A percentile compares a stretch with the other conserved stretches of the same genome.
Conservation (phyloP, 1,140 invertebrate genomes). For the Leptinotarsa lineolata region DNA sequence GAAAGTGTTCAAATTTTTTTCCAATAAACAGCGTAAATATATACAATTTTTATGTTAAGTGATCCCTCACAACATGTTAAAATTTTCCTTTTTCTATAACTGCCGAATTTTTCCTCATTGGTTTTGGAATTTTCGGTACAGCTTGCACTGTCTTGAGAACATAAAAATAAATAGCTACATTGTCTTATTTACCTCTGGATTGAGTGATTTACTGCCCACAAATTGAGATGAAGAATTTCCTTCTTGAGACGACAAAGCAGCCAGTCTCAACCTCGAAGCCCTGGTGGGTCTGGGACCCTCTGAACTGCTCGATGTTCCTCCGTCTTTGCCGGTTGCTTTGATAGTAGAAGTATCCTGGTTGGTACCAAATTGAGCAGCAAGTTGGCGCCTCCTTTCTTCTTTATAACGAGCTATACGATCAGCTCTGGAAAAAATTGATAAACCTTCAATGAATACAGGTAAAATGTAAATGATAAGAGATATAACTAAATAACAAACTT, state of each 20-base stretch:
- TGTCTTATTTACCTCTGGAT: constrained; percentile 28
- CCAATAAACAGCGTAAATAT: too few relatives aligned
- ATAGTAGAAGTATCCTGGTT: constrained; percentile 10
- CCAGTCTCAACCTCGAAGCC: constrained; percentile 71
- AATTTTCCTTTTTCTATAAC: too few relatives aligned
- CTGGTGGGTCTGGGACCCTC: constrained; percentile 66
- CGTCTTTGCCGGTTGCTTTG: constrained; percentile 29
- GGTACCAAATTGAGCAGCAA: constrained; percentile 56
- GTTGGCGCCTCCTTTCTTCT: constrained; percentile 66
- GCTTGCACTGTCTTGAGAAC: not conserved
- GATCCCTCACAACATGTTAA: too few relatives aligned
- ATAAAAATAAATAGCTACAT: not conserved
- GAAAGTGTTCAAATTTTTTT: too few relatives aligned
- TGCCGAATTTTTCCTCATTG: too few relatives aligned
- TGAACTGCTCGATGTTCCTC: constrained; percentile 52
- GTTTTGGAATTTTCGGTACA: too few relatives aligned
- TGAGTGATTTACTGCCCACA: constrained; percentile 4
- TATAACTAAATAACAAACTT: too few relatives aligned
- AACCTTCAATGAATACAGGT: too few relatives aligned
- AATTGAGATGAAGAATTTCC: not conserved
- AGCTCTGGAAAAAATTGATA: constrained; percentile 45
- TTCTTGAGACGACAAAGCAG: constrained; percentile 50
- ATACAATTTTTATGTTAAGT: too few relatives aligned
- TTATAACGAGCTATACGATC: constrained; percentile 69
- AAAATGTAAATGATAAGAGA: too few relatives aligned